Conservation (phyloP, 2,113 vertebrate genomes). For the Macquaria ambigua region DNA sequence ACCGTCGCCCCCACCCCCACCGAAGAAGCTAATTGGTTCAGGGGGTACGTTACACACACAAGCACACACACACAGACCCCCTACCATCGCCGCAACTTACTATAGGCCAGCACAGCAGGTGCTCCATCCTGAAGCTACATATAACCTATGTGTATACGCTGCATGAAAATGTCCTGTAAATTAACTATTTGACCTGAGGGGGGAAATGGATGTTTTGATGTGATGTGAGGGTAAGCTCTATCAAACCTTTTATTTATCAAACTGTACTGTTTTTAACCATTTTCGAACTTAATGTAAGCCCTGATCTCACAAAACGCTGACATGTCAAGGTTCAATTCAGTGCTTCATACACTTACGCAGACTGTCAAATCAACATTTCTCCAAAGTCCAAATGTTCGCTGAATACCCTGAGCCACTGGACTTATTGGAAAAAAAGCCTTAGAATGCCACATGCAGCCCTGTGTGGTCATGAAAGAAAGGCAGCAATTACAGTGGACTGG, state of each 20-base stretch:
- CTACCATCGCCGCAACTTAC: constrained; percentile 44
- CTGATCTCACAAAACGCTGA: background rate
- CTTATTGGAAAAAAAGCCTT: constrained; percentile 16
- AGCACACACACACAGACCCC: constrained; percentile 50
- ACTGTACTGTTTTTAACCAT: background rate
- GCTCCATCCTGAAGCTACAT: constrained; percentile 59
- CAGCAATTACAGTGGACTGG: constrained; percentile 41
- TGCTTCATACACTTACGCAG: background rate
- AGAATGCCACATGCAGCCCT: constrained; percentile 36
- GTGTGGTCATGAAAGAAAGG: constrained; percentile 34
- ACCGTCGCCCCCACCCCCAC: constrained; percentile 44
- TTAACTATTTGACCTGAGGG: constrained; percentile 40
- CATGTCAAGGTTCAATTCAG: background rate
- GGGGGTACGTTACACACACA: constrained; percentile 37
- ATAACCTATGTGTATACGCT: constrained; percentile 64
- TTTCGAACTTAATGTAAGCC: background rate
- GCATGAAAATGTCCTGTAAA: constrained; percentile 51
- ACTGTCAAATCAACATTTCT: background rate
- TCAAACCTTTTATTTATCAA: constrained; percentile 11
- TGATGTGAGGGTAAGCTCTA: constrained; percentile 2
- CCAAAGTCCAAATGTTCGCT: background rate
- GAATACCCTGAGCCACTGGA: constrained; percentile 1
- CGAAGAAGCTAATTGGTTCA: constrained; percentile 81
- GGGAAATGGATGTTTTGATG: background rate
- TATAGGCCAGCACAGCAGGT: constrained; percentile 66